Evolutionary conservation across 2,888 invertebrate genomes (phyloP).

Genomic region (Callyntrura guangdongensis): DNA sequence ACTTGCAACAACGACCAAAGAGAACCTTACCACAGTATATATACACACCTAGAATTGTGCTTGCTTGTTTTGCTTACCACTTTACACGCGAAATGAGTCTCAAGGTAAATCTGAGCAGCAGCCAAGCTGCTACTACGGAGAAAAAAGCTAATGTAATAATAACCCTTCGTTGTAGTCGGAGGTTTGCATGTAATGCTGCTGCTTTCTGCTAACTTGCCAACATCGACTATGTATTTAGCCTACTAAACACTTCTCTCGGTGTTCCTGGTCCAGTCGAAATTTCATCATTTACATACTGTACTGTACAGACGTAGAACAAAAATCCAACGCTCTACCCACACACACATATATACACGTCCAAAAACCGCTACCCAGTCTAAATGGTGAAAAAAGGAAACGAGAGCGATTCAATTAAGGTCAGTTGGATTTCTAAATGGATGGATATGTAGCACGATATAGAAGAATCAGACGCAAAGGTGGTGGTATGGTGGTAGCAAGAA

Average conservation of each 20-base stretch:
- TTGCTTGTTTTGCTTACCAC: constrained; percentile 48
- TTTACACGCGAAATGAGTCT: constrained; percentile 68
- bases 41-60: neutral
- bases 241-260: neutral
- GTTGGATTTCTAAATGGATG: constrained; percentile 68
- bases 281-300: constrained; percentile 51
- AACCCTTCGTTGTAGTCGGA: constrained; percentile 6
- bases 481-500: neutral
- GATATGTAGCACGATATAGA: constrained; percentile 59
- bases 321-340: neutral
- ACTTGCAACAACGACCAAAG: constrained; percentile 3
- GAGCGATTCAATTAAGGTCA: constrained; percentile 77
- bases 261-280: constrained; percentile 36
- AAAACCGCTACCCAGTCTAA: constrained; percentile 52
- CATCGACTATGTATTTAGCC: neutral
- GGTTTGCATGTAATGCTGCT: constrained; percentile 38
- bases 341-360: neutral
- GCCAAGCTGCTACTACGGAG: constrained; percentile 26
- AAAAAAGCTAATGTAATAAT: constrained; percentile 60
- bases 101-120: constrained; percentile 66
- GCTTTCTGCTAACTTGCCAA: neutral
- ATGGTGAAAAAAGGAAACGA: constrained; percentile 65
- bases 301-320: neutral
- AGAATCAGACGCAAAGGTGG: constrained; percentile 7
- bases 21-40: neutral